phyloP scores from a whole-genome alignment of 2,113 vertebrate species.

The Sander lucioperca region DNA sequence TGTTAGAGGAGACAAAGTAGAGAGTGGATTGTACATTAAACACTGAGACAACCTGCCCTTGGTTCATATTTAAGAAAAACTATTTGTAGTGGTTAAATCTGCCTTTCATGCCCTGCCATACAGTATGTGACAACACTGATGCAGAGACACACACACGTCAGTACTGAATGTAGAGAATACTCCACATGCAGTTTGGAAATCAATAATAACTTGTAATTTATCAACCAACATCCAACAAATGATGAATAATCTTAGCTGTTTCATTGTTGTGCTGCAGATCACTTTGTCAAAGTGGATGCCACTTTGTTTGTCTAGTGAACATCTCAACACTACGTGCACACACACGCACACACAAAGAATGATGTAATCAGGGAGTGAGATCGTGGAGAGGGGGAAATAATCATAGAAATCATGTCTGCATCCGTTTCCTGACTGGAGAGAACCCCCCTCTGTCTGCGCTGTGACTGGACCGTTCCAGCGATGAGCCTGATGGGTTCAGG shows the following conservation, averaged over 20 bases:
- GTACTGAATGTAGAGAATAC: neutral
- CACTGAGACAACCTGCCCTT: neutral
- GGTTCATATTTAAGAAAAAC: neutral
- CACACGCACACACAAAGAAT: conserved; percentile 37
- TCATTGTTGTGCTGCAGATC: neutral
- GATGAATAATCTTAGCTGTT: neutral
- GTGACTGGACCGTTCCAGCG: conserved; percentile 55
- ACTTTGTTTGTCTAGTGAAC: conserved; percentile 6
- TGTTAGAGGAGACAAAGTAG: neutral
- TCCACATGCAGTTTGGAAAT: neutral
- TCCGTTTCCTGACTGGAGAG: conserved; percentile 24
- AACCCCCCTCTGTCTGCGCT: conserved; percentile 53
- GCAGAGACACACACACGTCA: neutral
- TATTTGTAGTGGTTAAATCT: neutral
- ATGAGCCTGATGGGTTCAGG: conserved; percentile 37
- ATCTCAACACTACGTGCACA: neutral
- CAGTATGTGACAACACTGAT: neutral
- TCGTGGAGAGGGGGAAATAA: conserved; percentile 19
- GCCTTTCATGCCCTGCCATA: neutral
- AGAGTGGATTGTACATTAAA: neutral
- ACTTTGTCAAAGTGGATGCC: neutral
- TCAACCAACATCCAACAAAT: neutral
- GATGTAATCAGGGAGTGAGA: conserved; percentile 58
- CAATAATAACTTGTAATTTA: neutral
- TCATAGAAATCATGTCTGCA: conserved; percentile 23